Evolutionary conservation across 2,113 vertebrate genomes (phyloP).

Genomic region (Bubalus kerabau): DNA sequence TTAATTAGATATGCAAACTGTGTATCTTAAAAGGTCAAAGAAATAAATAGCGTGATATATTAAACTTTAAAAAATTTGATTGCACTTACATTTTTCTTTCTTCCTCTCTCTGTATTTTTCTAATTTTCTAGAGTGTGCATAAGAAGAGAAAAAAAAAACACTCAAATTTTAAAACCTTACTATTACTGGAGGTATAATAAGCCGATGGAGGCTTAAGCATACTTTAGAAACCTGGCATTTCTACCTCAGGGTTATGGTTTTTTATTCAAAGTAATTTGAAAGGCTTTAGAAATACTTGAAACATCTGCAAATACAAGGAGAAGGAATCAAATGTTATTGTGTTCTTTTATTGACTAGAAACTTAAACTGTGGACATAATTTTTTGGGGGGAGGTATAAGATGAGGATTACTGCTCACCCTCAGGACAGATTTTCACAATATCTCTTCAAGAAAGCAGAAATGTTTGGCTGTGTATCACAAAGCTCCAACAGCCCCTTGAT

Average conservation of each 20-base stretch:
- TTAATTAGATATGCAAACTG: background rate
- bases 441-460: background rate
- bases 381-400: background rate
- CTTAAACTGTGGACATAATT: conserved; percentile 57
- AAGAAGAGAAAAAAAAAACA: background rate
- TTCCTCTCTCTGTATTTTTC: conserved; percentile 27
- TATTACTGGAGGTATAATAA: background rate
- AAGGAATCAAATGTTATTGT: conserved; percentile 51
- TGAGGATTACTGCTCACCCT: background rate
- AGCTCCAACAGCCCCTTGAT: conserved; percentile 56
- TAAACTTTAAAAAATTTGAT: background rate
- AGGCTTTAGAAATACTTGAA: conserved; percentile 66
- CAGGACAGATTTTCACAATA: conserved; percentile 61
- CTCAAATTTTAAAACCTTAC: background rate
- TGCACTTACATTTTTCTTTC: background rate
- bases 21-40: background rate
- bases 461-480: background rate
- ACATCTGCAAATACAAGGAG: conserved; percentile 47
- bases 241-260: conserved; percentile 15
- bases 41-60: background rate
- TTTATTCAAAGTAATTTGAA: conserved; percentile 47
- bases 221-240: conserved; percentile 41
- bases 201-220: background rate
- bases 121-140: background rate
- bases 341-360: conserved; percentile 61